Percentiles rank a stretch among this genome's conserved stretches.
These are phyloP conservation scores for Huso huso DNA, from an alignment of 2,797 vertebrate genomes.

Conservation along the genomic window DNA sequence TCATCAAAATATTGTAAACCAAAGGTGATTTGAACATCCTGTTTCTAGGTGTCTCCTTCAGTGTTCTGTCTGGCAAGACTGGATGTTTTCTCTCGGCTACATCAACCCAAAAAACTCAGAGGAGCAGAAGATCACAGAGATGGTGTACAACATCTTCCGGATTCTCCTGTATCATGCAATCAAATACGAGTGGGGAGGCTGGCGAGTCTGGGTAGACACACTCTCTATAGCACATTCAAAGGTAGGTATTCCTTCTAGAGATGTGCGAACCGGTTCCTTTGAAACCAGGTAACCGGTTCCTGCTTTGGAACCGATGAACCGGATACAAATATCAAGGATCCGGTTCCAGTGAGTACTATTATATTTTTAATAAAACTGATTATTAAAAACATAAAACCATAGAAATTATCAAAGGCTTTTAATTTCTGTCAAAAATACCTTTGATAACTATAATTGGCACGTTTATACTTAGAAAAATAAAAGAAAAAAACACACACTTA, in stretches of 20 bases:
- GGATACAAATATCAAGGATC: no score
- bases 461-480: no score
- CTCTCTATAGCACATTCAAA: slow-evolving; percentile 98
- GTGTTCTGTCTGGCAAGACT: slow-evolving; percentile 99
- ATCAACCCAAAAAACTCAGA: slow-evolving; percentile 97
- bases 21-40: neutral
- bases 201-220: slow-evolving; percentile 98
- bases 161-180: slow-evolving; percentile 98
- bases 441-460: no score
- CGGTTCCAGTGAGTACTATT: no score
- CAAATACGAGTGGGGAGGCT: slow-evolving; percentile 98
- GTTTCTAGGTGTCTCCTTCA: slow-evolving; percentile 86
- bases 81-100: slow-evolving; percentile 99
- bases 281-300: no score
- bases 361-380: no score
- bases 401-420: no score
- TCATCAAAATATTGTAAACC: neutral
- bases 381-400: no score
- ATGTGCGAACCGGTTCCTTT: no score
- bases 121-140: slow-evolving; percentile 98
- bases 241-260: slow-evolving; percentile 47
- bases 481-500: no score
- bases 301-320: no score
- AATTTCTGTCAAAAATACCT: no score
- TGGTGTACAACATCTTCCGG: slow-evolving; percentile 98